Conservation (phyloP, 2,113 vertebrate genomes). For the Penelope pileata region DNA sequence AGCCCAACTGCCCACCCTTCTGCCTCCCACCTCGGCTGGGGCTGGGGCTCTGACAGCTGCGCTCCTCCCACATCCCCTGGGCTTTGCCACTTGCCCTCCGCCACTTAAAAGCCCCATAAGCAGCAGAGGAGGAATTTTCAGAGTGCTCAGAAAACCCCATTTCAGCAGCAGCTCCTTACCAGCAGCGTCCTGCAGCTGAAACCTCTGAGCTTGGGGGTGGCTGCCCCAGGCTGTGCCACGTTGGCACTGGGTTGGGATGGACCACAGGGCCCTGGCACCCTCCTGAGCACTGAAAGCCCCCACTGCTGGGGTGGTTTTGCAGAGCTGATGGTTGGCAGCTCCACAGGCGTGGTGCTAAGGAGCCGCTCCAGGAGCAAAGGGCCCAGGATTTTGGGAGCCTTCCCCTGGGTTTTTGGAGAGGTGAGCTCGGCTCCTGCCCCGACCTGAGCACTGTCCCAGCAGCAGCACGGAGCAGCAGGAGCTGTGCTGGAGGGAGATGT, state of each 20-base stretch:
- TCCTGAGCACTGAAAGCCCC: rapidly evolving
- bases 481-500: background rate
- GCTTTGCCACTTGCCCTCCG: background rate
- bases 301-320: background rate
- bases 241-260: background rate
- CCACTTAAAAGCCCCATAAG: background rate
- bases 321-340: background rate
- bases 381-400: background rate
- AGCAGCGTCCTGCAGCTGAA: background rate
- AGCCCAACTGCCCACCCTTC: background rate
- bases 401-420: background rate
- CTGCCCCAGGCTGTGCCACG: background rate
- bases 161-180: background rate
- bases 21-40: background rate
- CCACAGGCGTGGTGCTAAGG: rapidly evolving
- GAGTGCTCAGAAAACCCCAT: background rate
- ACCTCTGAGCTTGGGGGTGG: rapidly evolving
- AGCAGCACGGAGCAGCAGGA: background rate
- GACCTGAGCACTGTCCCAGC: background rate
- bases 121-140: background rate
- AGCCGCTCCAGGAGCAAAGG: background rate
- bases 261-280: too few species aligned
- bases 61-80: rapidly evolving
- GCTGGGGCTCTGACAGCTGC: background rate
- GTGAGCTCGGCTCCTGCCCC: background rate